Evolutionary conservation across 2,797 vertebrate genomes (phyloP).

Genomic region (Psittacula echo): DNA sequence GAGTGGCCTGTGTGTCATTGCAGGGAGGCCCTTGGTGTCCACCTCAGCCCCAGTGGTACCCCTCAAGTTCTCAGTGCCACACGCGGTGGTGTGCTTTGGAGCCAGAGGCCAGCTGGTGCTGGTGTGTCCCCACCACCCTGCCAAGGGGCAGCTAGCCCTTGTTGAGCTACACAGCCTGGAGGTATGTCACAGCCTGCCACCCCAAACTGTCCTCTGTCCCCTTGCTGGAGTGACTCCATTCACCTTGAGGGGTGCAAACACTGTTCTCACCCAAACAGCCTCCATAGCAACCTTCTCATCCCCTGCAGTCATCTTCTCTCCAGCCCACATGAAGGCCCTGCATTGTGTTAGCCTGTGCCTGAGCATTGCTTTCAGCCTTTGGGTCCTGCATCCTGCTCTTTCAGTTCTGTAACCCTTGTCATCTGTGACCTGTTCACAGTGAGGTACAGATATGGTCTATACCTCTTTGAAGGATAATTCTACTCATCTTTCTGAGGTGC

Average conservation of each 20-base stretch:
- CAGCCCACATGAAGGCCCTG: not conserved
- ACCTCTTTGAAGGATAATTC: not conserved
- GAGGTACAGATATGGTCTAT: not conserved
- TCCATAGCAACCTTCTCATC: not conserved
- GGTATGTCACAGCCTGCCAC: conserved; percentile 65
- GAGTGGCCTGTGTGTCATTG: not conserved
- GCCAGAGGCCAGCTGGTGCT: conserved; percentile 86
- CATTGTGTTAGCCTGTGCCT: fast-evolving
- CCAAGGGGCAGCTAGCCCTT: conserved; percentile 75
- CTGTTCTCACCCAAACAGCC: fast-evolving
- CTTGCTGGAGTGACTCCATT: not conserved
- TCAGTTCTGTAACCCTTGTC: not conserved
- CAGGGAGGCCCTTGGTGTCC: conserved; percentile 19
- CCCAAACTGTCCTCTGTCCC: fast-evolving
- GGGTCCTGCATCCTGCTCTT: not conserved
- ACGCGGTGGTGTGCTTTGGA: conserved; percentile 84
- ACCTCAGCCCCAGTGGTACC: conserved; percentile 52
- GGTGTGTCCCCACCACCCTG: conserved; percentile 75
- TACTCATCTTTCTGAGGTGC: not conserved
- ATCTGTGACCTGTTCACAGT: not conserved
- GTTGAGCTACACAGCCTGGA: conserved; percentile 90
- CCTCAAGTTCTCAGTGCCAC: conserved; percentile 83
- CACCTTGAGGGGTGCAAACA: not conserved
- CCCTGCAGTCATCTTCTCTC: not conserved
- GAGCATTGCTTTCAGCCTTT: not conserved